Base-by-base conservation (phyloP, 1,140 invertebrate species). In the Drosophila varians region DNA sequence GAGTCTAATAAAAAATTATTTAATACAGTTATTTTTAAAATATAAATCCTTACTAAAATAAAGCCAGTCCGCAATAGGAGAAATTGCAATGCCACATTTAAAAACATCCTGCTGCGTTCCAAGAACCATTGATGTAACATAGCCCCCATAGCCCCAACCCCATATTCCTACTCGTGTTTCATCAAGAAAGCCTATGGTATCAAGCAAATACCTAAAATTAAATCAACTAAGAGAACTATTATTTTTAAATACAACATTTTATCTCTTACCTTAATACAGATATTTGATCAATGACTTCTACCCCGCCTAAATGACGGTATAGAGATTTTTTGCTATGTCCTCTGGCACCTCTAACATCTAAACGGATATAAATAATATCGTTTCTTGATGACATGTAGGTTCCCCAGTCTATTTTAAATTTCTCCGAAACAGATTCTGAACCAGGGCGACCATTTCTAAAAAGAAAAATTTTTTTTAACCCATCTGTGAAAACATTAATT, bases 81-180 rank as follows among this genome's bases (percentile, higher is more conserved):
- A 98, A 1, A 99, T 96, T 5, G 97, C 95, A 47, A 98, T 95
- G 42, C 97, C 98, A 91, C 98, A 99, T 82, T 97, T 96, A 91
- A 98, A 97, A 16, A 96, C 94, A 74, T 95, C 94, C 78, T 97
- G 95, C 82, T 97, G 96, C 6, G 95, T 95, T 8, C 96, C 96
- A 34, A 99, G 93, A 25, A 97, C 94, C 94, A 97, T 97, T 31
- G 96, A 94, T 0, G 97, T 97, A 11, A 98, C 95, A 91, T 97
- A 99, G 0, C 97, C 98, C 7, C 97, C 97, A 91, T 98, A 98
- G n/a, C 97, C 97, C 97, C 97, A 97, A n/a, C 98, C 98, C 97
- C 96, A 98, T 42, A 99, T 94, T 1, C 96, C 97, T 26, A 98
- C 96, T 62, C 96, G 94, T 1, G 95, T 95, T 73, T 95, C 94